Conservation (phyloP, 2,888 invertebrate genomes). For the Melinaea menophilus region DNA sequence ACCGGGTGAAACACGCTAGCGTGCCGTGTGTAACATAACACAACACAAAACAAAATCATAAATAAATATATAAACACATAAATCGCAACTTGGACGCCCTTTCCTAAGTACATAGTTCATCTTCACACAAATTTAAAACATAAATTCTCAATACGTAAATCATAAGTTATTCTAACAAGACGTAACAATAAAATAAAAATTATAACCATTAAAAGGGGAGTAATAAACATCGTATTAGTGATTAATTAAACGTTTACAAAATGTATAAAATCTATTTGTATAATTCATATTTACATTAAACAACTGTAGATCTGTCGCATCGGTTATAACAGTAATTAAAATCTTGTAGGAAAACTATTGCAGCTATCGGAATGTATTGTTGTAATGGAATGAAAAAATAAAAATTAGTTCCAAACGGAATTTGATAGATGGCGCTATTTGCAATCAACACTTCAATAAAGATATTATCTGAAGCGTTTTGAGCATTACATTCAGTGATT, state of each 20-base stretch:
- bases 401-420: constrained; percentile 27
- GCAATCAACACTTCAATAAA: not conserved
- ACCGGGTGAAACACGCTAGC: constrained; percentile 29
- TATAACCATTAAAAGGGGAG: not conserved
- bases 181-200: not conserved
- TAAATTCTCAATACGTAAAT: constrained; percentile 12
- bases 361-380: constrained; percentile 64
- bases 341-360: constrained; percentile 59
- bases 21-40: not conserved
- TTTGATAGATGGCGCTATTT: constrained; percentile 26
- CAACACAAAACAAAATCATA: constrained; percentile 21
- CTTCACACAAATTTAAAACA: constrained; percentile 42
- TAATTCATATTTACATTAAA: constrained; percentile 1
- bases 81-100: constrained; percentile 52
- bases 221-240: not conserved
- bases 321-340: constrained; percentile 33
- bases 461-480: too few relatives aligned
- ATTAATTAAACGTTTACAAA: not conserved
- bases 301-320: constrained; percentile 10
- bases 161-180: not conserved
- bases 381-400: constrained; percentile 56
- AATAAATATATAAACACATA: constrained; percentile 31
- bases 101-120: constrained; percentile 59
- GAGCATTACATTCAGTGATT: too few relatives aligned
- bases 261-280: constrained; percentile 2